Percentiles rank a stretch among this genome's conserved stretches.
Evolutionary conservation across 2,113 vertebrate species (phyloP).

Genomic region (Tenrec ecaudatus): DNA sequence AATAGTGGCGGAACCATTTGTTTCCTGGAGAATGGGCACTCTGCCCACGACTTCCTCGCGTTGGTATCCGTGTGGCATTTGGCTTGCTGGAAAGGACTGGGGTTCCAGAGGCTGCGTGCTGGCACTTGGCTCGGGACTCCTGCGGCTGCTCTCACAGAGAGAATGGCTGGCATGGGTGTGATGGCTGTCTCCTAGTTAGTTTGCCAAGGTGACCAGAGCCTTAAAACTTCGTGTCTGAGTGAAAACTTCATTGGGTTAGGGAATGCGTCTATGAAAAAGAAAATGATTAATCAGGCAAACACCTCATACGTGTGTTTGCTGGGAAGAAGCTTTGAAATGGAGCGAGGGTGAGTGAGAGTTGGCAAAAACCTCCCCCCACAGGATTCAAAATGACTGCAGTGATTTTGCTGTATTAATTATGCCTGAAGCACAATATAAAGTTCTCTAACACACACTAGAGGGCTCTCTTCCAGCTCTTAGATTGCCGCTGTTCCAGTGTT

Average conservation of each 20-base stretch:
- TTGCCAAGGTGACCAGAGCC: slow-evolving; percentile 71
- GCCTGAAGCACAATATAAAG: slow-evolving; percentile 79
- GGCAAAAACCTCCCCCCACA: slow-evolving; percentile 74
- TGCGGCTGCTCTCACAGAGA: slow-evolving; percentile 47
- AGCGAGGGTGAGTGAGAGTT: slow-evolving; percentile 63
- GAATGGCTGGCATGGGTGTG: slow-evolving; percentile 46
- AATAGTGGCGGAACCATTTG: slow-evolving; percentile 35
- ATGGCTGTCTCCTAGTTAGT: slow-evolving; percentile 64
- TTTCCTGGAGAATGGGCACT: slow-evolving; percentile 33
- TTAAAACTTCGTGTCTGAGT: slow-evolving; percentile 67
- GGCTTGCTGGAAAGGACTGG: slow-evolving; percentile 43
- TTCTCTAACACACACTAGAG: slow-evolving; percentile 87
- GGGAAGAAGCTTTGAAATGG: slow-evolving; percentile 68
- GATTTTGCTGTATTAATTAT: slow-evolving; percentile 84
- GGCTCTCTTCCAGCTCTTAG: slow-evolving; percentile 87
- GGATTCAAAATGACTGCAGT: slow-evolving; percentile 84
- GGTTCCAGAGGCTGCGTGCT: slow-evolving; percentile 14
- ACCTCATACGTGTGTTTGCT: slow-evolving; percentile 12
- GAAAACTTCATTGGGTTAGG: slow-evolving; percentile 59
- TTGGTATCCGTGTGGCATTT: slow-evolving; percentile 69
- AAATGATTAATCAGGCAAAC: slow-evolving; percentile 25
- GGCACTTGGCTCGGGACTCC: not conserved
- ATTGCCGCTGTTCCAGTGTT: slow-evolving; percentile 66
- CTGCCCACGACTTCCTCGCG: not conserved
- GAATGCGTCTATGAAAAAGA: slow-evolving; percentile 41